Evolutionary conservation across 2,888 invertebrate genomes (phyloP), one percentile per base, ranked within the genome.

Genomic region (Phoronis australis): DNA sequence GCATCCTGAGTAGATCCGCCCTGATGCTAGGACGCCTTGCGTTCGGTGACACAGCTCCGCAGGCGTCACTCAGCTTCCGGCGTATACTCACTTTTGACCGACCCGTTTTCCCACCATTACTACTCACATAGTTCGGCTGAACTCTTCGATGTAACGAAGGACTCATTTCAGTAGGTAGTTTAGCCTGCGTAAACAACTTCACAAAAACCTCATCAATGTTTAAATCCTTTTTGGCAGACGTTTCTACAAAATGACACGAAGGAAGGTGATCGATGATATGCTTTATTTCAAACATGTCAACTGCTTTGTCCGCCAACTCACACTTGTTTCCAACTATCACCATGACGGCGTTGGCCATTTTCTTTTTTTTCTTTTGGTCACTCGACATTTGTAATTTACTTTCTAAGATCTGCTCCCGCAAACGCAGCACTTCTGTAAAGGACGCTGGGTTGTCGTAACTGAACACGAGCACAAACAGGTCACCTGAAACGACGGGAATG

Each of bases 291-390:
- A 88, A 87, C 0, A 84, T 79, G 52, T 84, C 85, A 45, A 90
- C 88, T 52, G 85, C 85, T 77, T 89, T 52, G 40, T 66, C 64
- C 66, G 90, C 89, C 66, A 82, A 84, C 78, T 91, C 90, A 75
- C 87, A 86, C 80, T 91, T 91, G 75, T 90, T 91, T 46, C 89
- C 90, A 2, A 88, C 90, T 53, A 91, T 83, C 45, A 90, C 86
- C 86, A 91, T 90, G 37, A 90, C 90, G 42, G 89, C 87, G 38
- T 57, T 49, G 21, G 52, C 49, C n/a, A 53, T 48, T 47, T 64
- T 69, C 85, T 70, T 55, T 68, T 60, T 61, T 18, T n/a, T 4
- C 22, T 21, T 9, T 31, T 9, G 31, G 15, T 15, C 9, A 15
- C 9, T 12, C 9, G 31, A 31, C n/a, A 60, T 60, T 43, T 62